phyloP scores from a whole-genome alignment of 2,888 invertebrate species.

The Periphyllus acericola region DNA sequence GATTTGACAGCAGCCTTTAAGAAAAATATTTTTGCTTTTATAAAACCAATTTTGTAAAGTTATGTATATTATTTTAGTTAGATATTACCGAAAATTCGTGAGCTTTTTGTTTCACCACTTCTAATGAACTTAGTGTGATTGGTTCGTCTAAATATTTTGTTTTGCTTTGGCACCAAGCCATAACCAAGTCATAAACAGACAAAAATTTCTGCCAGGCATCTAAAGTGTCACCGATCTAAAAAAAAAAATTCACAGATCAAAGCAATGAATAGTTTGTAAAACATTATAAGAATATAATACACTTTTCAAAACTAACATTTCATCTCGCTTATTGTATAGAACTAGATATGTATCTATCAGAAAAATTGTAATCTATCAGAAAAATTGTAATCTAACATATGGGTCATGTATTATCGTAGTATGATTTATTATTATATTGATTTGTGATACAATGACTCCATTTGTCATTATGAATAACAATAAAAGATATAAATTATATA shows the following conservation, averaged over 20 bases:
- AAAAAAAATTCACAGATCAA: constrained; percentile 58
- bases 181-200: constrained; percentile 82
- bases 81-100: constrained; percentile 84
- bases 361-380: not conserved
- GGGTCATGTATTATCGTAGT: no score
- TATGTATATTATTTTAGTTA: not conserved
- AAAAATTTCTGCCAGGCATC: constrained; percentile 91
- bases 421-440: no score
- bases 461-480: no score
- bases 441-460: no score
- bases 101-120: constrained; percentile 84
- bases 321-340: not conserved
- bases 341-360: not conserved
- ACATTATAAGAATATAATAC: not conserved
- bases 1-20: constrained; percentile 83
- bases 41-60: not conserved
- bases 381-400: no score
- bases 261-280: constrained; percentile 1
- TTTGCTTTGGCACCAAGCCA: constrained; percentile 86
- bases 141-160: constrained; percentile 82
- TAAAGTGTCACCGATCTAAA: constrained; percentile 80
- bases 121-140: constrained; percentile 79
- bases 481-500: no score
- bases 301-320: not conserved
- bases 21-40: not conserved